Conservation (phyloP, 2,113 vertebrate species). For the Dicrurus megarhynchus region DNA sequence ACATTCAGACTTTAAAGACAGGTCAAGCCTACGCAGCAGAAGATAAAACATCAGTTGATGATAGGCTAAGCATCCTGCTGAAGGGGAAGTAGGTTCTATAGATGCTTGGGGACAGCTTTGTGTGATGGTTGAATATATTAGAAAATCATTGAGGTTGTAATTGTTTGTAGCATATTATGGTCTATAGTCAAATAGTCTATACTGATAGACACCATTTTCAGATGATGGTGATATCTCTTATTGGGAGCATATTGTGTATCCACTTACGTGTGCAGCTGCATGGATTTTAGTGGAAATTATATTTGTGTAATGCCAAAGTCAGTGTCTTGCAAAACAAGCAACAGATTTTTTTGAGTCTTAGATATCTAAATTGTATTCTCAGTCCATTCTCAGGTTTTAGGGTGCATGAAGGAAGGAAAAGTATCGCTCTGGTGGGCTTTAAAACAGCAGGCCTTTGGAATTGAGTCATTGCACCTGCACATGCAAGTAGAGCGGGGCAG, state of each 20-base stretch:
- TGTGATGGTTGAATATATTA: neutral
- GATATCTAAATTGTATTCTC: neutral
- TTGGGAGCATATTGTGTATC: neutral
- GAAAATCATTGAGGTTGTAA: neutral
- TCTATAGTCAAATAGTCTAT: neutral
- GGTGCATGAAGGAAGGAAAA: neutral
- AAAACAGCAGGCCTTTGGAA: neutral
- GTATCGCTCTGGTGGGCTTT: neutral
- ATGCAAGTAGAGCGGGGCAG: neutral
- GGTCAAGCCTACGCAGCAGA: slow-evolving; percentile 92
- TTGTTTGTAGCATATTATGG: neutral
- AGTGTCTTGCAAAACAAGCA: neutral
- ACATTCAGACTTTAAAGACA: slow-evolving; percentile 88
- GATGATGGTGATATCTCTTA: neutral
- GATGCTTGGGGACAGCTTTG: neutral
- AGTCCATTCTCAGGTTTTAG: neutral
- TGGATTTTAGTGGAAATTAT: neutral
- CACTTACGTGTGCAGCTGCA: neutral
- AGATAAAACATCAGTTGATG: slow-evolving; percentile 96
- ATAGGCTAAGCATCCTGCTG: slow-evolving; percentile 93
- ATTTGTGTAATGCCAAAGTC: neutral
- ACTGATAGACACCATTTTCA: neutral
- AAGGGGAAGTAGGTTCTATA: slow-evolving; percentile 89
- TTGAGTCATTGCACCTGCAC: neutral
- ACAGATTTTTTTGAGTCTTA: neutral